phyloP scores from a whole-genome alignment of 2,888 invertebrate genomes.

The Drosophila prostipennis region DNA sequence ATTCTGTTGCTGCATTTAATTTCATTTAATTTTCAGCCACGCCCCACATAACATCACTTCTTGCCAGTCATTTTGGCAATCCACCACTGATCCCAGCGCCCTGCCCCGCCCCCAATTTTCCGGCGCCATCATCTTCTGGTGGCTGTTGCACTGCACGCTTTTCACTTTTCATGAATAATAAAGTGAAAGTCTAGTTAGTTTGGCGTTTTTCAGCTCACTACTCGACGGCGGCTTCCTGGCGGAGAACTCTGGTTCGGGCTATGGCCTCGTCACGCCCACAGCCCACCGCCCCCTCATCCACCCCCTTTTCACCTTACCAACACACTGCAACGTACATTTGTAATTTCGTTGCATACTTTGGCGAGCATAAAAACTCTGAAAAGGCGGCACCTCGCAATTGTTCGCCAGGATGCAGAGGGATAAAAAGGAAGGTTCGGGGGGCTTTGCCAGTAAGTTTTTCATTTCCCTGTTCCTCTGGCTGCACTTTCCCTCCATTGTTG shows the following conservation, averaged over 20 bases:
- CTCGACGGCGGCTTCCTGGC: slow-evolving; percentile 41
- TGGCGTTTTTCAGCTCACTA: slow-evolving; percentile 59
- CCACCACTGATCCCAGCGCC: slow-evolving; percentile 51
- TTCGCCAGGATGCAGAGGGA: slow-evolving; percentile 25
- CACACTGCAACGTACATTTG: slow-evolving; percentile 58
- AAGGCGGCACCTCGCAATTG: slow-evolving; percentile 53
- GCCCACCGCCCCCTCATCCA: neutral
- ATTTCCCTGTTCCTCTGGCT: slow-evolving; percentile 61
- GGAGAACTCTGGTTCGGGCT: slow-evolving; percentile 23
- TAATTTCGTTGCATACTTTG: slow-evolving; percentile 75
- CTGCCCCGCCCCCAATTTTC: slow-evolving; percentile 16
- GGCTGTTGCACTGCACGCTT: slow-evolving; percentile 59
- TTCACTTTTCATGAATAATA: slow-evolving; percentile 77
- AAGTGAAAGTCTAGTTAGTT: slow-evolving; percentile 77
- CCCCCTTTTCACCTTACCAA: slow-evolving; percentile 22
- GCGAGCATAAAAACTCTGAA: slow-evolving; percentile 51
- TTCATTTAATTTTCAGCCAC: slow-evolving; percentile 71
- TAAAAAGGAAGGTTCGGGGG: neutral
- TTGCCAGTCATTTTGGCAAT: slow-evolving; percentile 71
- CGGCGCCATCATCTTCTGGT: slow-evolving; percentile 37
- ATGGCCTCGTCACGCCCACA: slow-evolving; percentile 42
- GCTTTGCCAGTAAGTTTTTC: slow-evolving; percentile 43
- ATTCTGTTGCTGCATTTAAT: slow-evolving; percentile 63
- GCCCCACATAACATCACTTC: slow-evolving; percentile 62
- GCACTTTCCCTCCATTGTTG: slow-evolving; percentile 45